phyloP scores from a whole-genome alignment of 1,140 invertebrate species.

The Acromyrmex charruanus region DNA sequence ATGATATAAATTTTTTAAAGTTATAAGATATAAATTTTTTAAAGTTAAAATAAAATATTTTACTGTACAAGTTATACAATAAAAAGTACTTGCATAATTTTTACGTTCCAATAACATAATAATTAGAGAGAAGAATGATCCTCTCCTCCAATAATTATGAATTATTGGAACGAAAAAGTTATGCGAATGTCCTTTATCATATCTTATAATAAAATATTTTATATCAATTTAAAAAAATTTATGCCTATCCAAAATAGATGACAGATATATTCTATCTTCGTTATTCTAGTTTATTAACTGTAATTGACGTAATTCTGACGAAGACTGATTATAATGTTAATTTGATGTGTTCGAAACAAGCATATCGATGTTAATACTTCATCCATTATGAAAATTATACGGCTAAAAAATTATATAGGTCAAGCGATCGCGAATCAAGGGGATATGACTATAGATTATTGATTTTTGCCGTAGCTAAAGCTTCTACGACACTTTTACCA shows the following conservation, averaged over 20 bases:
- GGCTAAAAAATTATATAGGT: constrained; percentile 65
- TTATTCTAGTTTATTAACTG: constrained; percentile 46
- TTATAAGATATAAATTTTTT: too few species aligned
- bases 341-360: constrained; percentile 58
- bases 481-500: constrained; percentile 25
- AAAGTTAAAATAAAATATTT: too few species aligned
- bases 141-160: background rate
- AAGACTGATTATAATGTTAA: constrained; percentile 55
- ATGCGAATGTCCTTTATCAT: background rate
- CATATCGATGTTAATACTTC: constrained; percentile 49
- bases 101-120: too few species aligned
- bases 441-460: constrained; percentile 63
- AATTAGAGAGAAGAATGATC: too few species aligned
- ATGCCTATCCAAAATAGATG: background rate
- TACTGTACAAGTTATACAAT: too few species aligned
- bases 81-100: too few species aligned
- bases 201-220: background rate
- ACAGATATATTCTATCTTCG: constrained; percentile 26
- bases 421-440: constrained; percentile 65
- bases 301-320: constrained; percentile 55
- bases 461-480: constrained; percentile 50
- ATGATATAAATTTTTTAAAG: too few species aligned
- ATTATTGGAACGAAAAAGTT: background rate
- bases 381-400: constrained; percentile 62
- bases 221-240: background rate